Percentiles rank a stretch among this genome's conserved stretches.
These are phyloP conservation scores for Hippocampus mohnikei DNA, from an alignment of 2,113 vertebrate species.

Conservation along the genomic window DNA sequence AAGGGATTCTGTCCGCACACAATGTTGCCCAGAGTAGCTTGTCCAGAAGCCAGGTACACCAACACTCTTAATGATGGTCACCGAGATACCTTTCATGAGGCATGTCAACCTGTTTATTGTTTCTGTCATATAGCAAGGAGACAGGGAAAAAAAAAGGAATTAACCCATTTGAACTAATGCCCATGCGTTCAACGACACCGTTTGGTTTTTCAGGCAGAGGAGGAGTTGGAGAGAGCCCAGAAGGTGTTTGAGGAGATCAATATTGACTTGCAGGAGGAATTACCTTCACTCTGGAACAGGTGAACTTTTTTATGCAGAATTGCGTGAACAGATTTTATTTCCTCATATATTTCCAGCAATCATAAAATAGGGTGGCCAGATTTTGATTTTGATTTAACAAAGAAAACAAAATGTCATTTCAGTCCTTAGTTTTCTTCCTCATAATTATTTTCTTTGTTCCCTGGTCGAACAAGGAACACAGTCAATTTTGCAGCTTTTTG, in stretches of 20 bases:
- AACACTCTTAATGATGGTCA: neutral
- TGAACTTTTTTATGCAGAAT: slow-evolving; percentile 46
- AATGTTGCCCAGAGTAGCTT: slow-evolving; percentile 98
- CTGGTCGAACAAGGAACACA: too few species aligned
- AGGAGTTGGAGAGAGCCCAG: slow-evolving; percentile 93
- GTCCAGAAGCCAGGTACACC: slow-evolving; percentile 92
- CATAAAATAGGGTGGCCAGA: too few species aligned
- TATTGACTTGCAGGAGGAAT: slow-evolving; percentile 92
- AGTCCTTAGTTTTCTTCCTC: too few species aligned
- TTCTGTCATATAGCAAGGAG: neutral
- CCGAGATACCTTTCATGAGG: neutral
- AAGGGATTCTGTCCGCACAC: slow-evolving; percentile 98
- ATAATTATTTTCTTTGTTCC: too few species aligned
- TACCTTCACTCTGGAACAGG: slow-evolving; percentile 98
- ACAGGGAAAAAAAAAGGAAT: neutral
- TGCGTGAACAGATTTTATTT: neutral
- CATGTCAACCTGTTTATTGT: neutral
- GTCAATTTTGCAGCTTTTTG: too few species aligned
- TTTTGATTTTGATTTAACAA: too few species aligned
- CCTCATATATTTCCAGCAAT: too few species aligned
- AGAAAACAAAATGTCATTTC: too few species aligned
- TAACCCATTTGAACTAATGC: neutral
- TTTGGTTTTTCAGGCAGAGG: slow-evolving; percentile 82
- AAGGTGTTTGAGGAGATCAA: slow-evolving; percentile 99
- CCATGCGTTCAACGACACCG: neutral